Evolutionary conservation across 2,888 invertebrate genomes (phyloP).

Genomic region (Ypsolopha scabrella): DNA sequence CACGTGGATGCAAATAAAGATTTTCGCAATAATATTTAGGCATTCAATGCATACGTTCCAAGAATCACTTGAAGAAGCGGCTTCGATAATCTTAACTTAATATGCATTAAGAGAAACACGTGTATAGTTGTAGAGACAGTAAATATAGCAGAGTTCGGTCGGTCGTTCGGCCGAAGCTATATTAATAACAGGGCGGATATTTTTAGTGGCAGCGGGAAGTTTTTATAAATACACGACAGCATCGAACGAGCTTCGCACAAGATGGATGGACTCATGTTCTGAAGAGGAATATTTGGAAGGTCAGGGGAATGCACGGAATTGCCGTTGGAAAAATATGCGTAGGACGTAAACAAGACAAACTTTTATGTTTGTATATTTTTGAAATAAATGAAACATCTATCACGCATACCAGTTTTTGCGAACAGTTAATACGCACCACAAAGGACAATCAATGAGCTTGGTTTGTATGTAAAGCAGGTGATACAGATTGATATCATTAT

Average conservation of each 20-base stretch:
- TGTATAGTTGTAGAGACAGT: background rate
- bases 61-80: background rate
- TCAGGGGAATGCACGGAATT: background rate
- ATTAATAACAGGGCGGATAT: background rate
- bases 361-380: background rate
- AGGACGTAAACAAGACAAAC: conserved; percentile 9
- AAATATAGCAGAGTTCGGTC: background rate
- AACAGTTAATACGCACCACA: too few species aligned
- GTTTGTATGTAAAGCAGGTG: too few species aligned
- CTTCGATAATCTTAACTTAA: background rate
- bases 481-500: too few species aligned
- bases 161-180: conserved; percentile 1
- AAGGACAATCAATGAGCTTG: too few species aligned
- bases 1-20: too few species aligned
- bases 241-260: background rate
- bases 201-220: conserved; percentile 18
- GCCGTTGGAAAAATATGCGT: conserved; percentile 7
- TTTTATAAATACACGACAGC: conserved; percentile 33
- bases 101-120: background rate
- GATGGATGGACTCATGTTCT: background rate
- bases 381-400: too few species aligned
- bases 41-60: too few species aligned
- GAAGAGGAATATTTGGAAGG: background rate
- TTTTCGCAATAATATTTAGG: too few species aligned
- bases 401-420: too few species aligned